Conservation (phyloP, 2,888 invertebrate species). For the Diogma glabrata region DNA sequence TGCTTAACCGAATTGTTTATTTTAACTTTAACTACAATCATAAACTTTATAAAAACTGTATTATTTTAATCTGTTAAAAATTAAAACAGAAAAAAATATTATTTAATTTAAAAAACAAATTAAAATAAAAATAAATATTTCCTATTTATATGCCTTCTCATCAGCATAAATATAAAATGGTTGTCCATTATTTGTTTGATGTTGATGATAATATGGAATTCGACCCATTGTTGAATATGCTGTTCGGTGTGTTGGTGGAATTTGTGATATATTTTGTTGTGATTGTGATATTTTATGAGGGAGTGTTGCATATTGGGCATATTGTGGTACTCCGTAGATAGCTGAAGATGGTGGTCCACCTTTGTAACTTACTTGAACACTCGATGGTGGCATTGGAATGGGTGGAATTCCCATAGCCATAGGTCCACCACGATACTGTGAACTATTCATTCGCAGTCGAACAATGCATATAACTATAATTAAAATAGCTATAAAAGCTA, state of each 20-base stretch:
- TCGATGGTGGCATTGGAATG: slow-evolving; percentile 43
- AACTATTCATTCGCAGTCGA: slow-evolving; percentile 55
- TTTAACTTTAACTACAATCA: too few relatives aligned
- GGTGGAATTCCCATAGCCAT: slow-evolving; percentile 44
- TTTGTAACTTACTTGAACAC: slow-evolving; percentile 43
- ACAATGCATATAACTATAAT: slow-evolving; percentile 84
- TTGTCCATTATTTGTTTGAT: slow-evolving; percentile 26
- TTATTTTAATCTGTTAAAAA: too few relatives aligned
- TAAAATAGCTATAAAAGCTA: slow-evolving; percentile 78
- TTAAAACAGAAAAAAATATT: too few relatives aligned
- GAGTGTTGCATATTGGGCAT: slow-evolving; percentile 50
- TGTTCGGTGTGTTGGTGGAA: slow-evolving; percentile 35
- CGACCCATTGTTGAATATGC: slow-evolving; percentile 52
- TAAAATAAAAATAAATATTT: too few relatives aligned
- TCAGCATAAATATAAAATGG: slow-evolving; percentile 37
- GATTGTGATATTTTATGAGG: slow-evolving; percentile 47
- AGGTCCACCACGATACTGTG: slow-evolving; percentile 57
- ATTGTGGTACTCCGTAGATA: slow-evolving; percentile 47
- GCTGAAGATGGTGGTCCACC: slow-evolving; percentile 37
- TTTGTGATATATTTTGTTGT: slow-evolving; percentile 24
- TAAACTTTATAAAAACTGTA: too few relatives aligned
- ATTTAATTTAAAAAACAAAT: too few relatives aligned
- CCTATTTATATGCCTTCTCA: slow-evolving; percentile 37
- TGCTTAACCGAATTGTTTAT: too few relatives aligned
- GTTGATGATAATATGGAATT: slow-evolving; percentile 40